These are phyloP conservation scores for Spondyliosoma cantharus DNA, from an alignment of 2,797 vertebrate species.

Conservation along the genomic window DNA sequence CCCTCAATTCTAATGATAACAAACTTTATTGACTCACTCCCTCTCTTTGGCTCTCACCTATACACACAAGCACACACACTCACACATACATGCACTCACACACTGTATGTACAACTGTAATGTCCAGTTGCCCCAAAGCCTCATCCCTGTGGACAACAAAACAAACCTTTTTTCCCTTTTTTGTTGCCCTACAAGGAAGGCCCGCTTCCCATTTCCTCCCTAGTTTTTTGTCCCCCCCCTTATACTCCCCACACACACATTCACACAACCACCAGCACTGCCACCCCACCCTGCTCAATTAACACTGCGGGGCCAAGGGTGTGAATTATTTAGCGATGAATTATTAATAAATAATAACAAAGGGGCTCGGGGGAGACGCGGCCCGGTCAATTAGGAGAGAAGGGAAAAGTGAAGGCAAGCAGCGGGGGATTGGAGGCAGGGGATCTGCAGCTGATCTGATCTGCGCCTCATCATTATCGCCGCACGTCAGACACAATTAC, in stretches of 20 bases:
- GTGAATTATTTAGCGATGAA: slow-evolving; percentile 99
- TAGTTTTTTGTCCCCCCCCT: not conserved
- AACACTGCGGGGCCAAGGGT: slow-evolving; percentile 88
- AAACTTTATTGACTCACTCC: slow-evolving; percentile 1
- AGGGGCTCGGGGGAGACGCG: slow-evolving; percentile 89
- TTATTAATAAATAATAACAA: slow-evolving; percentile 99
- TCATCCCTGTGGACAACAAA: slow-evolving; percentile 13
- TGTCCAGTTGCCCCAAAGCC: slow-evolving; percentile 17
- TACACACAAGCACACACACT: not conserved
- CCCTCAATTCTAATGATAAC: not conserved
- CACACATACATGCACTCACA: not conserved
- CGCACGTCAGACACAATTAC: slow-evolving; percentile 94
- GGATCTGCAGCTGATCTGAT: slow-evolving; percentile 90
- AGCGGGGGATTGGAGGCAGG: slow-evolving; percentile 86
- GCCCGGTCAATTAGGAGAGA: slow-evolving; percentile 93
- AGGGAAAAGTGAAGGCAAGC: slow-evolving; percentile 90
- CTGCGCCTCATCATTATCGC: slow-evolving; percentile 92
- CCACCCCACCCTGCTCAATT: slow-evolving; percentile 89
- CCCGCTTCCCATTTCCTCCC: slow-evolving; percentile 49
- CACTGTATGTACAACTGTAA: not conserved
- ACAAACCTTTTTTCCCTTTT: slow-evolving; percentile 15
- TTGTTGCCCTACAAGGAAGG: slow-evolving; percentile 20
- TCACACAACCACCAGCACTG: slow-evolving; percentile 63
- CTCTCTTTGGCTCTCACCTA: not conserved
- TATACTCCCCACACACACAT: slow-evolving; percentile 15